phyloP scores from a whole-genome alignment of 37 sponge, comb jelly and placozoan genomes.

The Axinella damicornis region DNA sequence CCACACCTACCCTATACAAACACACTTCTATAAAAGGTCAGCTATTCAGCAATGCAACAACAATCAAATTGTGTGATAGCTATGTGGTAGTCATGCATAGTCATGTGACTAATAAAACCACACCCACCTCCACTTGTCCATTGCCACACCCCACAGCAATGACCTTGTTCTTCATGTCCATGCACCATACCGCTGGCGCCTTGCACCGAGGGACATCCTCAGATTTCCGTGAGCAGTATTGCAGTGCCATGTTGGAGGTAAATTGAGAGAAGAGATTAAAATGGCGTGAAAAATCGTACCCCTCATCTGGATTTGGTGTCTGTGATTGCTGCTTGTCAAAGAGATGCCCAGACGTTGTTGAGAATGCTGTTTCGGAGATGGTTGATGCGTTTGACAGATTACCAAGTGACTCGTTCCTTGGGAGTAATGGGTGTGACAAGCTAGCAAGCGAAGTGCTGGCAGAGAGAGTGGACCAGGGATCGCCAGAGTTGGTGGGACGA shows the following conservation, averaged over 20 bases:
- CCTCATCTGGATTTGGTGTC: slow-evolving; percentile 12
- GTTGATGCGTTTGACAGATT: slow-evolving; percentile 18
- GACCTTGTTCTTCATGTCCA: slow-evolving; percentile 58
- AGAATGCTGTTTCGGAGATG: background rate
- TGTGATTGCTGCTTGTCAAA: background rate
- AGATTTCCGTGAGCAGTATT: slow-evolving; percentile 1
- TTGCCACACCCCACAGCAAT: slow-evolving; percentile 77
- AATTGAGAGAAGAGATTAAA: slow-evolving; percentile 77
- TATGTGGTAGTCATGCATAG: too few relatives aligned
- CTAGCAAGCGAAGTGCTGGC: too few relatives aligned
- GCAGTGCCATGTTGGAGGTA: slow-evolving; percentile 79
- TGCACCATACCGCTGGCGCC: slow-evolving; percentile 76
- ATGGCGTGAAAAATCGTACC: slow-evolving; percentile 76
- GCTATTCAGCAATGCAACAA: background rate
- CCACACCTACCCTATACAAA: background rate
- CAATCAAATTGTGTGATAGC: too few relatives aligned
- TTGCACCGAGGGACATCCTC: background rate
- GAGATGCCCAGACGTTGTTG: too few relatives aligned
- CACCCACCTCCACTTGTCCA: slow-evolving; percentile 81
- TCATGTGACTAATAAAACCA: background rate
- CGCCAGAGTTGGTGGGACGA: background rate
- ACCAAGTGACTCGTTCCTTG: slow-evolving; percentile 1
- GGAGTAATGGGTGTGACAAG: background rate
- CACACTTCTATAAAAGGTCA: background rate
- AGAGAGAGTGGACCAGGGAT: too few relatives aligned